phyloP scores from a whole-genome alignment of 37 sponge, comb jelly and placozoan genomes.

The Petrosia ficiformis region DNA sequence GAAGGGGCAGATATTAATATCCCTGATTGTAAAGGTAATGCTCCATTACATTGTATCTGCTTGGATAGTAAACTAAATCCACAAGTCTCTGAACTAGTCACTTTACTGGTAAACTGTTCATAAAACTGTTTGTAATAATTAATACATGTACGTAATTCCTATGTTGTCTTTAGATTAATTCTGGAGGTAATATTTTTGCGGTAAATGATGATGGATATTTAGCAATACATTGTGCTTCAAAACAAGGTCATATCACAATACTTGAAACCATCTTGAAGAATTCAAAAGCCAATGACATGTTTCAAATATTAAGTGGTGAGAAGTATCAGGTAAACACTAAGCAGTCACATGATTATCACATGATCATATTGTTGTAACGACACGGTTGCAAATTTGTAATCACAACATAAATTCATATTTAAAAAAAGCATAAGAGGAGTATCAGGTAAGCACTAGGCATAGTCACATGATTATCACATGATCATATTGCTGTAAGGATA shows the following conservation, averaged over 20 bases:
- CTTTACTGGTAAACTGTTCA: not conserved
- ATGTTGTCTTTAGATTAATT: not conserved
- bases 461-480: no score
- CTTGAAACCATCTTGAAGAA: slow-evolving; percentile 27
- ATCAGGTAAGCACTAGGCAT: not conserved
- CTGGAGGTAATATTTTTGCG: not conserved
- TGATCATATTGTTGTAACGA: no score
- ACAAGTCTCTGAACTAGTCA: not conserved
- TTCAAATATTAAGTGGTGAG: no score
- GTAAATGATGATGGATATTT: slow-evolving; percentile 18
- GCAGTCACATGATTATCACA: no score
- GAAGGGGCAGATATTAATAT: slow-evolving; percentile 46
- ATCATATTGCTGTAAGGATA: no score
- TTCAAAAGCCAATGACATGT: no score
- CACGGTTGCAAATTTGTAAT: no score
- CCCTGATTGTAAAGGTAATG: slow-evolving; percentile 55
- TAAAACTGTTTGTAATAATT: no score
- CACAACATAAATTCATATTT: not conserved
- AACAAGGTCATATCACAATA: slow-evolving; percentile 22
- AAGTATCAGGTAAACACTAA: no score
- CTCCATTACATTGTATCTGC: slow-evolving; percentile 67
- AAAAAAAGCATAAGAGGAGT: not conserved
- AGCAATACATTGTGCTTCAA: slow-evolving; percentile 60
- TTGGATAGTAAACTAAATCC: not conserved
- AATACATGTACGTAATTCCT: no score